A percentile compares a stretch with the other conserved stretches of the same genome.
phyloP scores from a whole-genome alignment of 35 echinoderm and acorn worm genomes.

The Acanthaster planci region DNA sequence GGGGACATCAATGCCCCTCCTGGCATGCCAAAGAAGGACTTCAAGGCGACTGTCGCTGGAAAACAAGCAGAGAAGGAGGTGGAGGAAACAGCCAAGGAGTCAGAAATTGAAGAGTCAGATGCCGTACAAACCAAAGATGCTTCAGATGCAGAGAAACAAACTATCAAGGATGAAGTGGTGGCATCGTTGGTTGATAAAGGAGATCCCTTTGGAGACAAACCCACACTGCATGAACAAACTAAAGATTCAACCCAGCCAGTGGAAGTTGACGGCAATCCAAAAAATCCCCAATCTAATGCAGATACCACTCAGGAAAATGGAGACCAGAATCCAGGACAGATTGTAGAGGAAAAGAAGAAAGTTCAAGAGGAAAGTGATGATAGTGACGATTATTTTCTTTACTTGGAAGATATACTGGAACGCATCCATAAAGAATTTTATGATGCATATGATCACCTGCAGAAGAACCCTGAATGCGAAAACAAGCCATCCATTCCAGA shows the following conservation, averaged over 20 bases:
- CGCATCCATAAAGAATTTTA: constrained; percentile 76
- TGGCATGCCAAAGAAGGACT: constrained; percentile 37
- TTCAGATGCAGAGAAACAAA: background rate
- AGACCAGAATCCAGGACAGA: background rate
- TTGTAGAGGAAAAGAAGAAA: constrained; percentile 17
- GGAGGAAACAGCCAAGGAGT: constrained; percentile 6
- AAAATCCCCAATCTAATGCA: background rate
- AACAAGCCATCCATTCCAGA: constrained; percentile 22
- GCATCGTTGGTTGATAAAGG: background rate
- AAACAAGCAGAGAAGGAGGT: background rate
- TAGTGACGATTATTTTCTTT: constrained; percentile 83
- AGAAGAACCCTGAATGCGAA: background rate
- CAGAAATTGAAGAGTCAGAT: background rate
- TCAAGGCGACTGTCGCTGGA: background rate
- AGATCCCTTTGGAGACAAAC: background rate
- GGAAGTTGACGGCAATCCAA: background rate
- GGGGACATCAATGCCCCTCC: constrained; percentile 92
- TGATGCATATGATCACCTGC: constrained; percentile 54
- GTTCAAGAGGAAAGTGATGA: constrained; percentile 52
- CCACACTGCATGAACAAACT: background rate
- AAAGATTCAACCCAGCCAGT: no score
- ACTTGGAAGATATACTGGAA: constrained; percentile 73
- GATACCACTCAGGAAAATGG: constrained; percentile 27
- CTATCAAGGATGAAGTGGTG: background rate
- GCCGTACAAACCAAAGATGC: background rate